Percentiles rank a stretch among this genome's conserved stretches.
Evolutionary conservation across 2,797 vertebrate species (phyloP).

Genomic region (Sus cebifrons): DNA sequence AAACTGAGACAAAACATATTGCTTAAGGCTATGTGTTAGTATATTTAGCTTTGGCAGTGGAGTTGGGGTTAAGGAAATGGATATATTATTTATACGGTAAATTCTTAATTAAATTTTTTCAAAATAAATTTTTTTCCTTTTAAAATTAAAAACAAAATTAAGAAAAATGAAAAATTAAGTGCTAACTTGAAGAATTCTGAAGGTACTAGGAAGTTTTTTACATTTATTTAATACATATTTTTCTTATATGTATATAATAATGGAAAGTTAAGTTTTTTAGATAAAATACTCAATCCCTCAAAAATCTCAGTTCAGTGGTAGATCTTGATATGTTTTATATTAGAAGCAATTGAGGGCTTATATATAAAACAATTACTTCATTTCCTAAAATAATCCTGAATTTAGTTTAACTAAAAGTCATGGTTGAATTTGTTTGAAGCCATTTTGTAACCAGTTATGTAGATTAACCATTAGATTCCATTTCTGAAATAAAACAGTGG

Average conservation of each 20-base stretch:
- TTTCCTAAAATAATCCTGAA: conserved; percentile 55
- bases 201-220: not conserved
- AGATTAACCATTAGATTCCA: not conserved
- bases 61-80: not conserved
- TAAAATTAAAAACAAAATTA: not conserved
- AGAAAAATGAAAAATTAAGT: conserved; percentile 29
- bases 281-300: not conserved
- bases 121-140: not conserved
- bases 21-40: not conserved
- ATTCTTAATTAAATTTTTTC: not conserved
- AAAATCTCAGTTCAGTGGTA: not conserved
- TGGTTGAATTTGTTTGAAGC: not conserved
- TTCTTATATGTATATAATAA: not conserved
- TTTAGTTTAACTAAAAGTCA: conserved; percentile 34
- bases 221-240: not conserved
- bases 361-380: not conserved
- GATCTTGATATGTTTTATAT: not conserved
- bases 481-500: conserved; percentile 24
- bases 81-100: not conserved
- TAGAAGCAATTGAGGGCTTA: not conserved
- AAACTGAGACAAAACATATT: not conserved
- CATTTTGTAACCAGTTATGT: not conserved
- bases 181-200: not conserved
- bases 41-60: not conserved
- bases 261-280: not conserved